These are phyloP conservation scores for Phoxinus phoxinus DNA, from an alignment of 2,113 vertebrate genomes.

Conservation along the genomic window DNA sequence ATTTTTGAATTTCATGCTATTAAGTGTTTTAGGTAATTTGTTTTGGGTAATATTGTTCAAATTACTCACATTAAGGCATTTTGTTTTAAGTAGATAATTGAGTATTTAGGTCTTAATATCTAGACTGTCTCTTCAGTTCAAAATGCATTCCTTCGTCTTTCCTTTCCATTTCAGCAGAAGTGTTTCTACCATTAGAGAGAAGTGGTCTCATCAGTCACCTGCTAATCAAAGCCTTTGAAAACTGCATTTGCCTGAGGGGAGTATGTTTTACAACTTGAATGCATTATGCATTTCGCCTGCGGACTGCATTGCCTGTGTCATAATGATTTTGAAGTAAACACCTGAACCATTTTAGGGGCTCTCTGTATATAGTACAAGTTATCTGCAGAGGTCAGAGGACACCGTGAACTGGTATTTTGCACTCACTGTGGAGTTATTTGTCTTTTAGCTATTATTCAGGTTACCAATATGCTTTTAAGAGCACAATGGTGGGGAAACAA, in stretches of 20 bases:
- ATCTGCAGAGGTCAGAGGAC: slow-evolving; percentile 26
- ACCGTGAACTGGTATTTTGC: neutral
- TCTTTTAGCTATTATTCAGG: neutral
- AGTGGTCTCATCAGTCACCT: slow-evolving; percentile 49
- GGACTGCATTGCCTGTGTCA: slow-evolving; percentile 42
- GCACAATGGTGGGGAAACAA: neutral
- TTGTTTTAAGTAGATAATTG: slow-evolving; percentile 15
- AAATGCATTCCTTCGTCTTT: slow-evolving; percentile 9
- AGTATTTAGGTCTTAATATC: slow-evolving; percentile 17
- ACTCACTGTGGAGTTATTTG: slow-evolving; percentile 1
- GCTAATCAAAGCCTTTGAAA: slow-evolving; percentile 54
- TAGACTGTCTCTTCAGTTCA: slow-evolving; percentile 15
- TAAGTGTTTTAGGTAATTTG: neutral
- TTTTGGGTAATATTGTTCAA: neutral
- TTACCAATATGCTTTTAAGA: neutral
- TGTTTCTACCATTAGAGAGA: neutral
- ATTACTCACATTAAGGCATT: neutral
- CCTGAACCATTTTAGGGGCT: slow-evolving; percentile 30
- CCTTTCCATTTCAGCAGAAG: slow-evolving; percentile 7
- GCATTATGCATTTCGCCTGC: slow-evolving; percentile 29
- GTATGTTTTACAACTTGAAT: slow-evolving; percentile 37
- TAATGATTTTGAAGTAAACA: slow-evolving; percentile 44
- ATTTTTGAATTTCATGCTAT: neutral
- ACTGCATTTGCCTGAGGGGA: slow-evolving; percentile 20
- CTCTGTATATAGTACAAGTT: slow-evolving; percentile 37